phyloP scores from a whole-genome alignment of 2,888 invertebrate genomes.

The Cantharis lateralis region DNA sequence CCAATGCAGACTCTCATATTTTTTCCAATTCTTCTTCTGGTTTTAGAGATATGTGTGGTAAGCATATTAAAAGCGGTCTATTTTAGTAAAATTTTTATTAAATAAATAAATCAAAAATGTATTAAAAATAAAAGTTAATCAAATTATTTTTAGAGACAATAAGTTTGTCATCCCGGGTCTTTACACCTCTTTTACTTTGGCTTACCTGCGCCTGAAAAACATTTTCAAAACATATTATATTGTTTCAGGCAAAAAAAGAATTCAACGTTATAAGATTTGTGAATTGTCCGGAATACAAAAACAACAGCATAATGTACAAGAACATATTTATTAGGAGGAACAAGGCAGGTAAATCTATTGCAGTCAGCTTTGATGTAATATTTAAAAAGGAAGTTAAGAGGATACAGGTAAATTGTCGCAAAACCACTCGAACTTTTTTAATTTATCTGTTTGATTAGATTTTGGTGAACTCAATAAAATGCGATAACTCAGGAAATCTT shows the following conservation, averaged over 20 bases:
- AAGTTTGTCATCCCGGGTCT: no score
- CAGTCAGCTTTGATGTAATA: background rate
- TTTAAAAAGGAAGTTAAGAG: background rate
- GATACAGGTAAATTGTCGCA: background rate
- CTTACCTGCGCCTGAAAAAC: no score
- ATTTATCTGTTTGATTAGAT: background rate
- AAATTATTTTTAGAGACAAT: no score
- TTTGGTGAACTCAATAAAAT: background rate
- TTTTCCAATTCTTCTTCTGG: background rate
- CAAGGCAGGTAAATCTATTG: background rate
- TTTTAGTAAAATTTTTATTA: no score
- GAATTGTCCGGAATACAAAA: background rate
- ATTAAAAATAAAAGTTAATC: no score
- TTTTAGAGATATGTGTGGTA: background rate
- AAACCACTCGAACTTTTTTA: background rate
- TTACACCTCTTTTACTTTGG: no score
- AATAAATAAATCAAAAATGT: no score
- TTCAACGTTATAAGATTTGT: background rate
- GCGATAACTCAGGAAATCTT: background rate
- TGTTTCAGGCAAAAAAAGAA: background rate
- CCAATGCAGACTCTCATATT: background rate
- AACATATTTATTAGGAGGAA: background rate
- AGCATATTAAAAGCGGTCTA: background rate
- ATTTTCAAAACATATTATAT: no score
- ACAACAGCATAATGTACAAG: background rate